Conservation (phyloP, 2,113 vertebrate species). For the Sakesphorus luctuosus region DNA sequence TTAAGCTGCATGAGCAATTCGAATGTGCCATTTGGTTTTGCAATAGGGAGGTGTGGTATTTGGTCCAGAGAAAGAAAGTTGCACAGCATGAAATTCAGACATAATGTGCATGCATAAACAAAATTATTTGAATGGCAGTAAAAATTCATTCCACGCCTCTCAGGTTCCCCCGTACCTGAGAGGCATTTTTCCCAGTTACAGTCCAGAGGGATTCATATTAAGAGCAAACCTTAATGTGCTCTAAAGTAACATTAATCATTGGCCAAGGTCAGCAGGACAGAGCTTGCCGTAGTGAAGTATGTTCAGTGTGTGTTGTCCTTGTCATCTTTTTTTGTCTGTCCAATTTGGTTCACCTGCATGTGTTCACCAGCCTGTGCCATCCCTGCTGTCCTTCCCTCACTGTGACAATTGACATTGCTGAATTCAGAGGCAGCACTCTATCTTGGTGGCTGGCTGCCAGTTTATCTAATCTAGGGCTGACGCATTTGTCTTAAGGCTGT, state of each 20-base stretch:
- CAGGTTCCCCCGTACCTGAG: not conserved
- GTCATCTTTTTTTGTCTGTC: not conserved
- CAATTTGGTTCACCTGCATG: not conserved
- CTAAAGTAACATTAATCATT: constrained; percentile 13
- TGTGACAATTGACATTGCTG: not conserved
- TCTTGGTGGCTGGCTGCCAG: not conserved
- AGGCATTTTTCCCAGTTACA: not conserved
- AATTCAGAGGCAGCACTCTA: not conserved
- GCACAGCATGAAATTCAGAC: not conserved
- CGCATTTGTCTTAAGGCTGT: not conserved
- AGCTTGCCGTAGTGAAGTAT: not conserved
- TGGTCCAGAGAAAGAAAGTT: not conserved
- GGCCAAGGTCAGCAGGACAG: constrained; percentile 50
- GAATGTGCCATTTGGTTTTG: not conserved
- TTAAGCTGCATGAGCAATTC: accelerated
- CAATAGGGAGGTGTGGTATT: not conserved
- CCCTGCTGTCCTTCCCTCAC: not conserved
- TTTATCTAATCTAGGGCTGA: constrained; percentile 11
- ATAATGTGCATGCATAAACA: not conserved
- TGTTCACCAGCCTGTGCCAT: not conserved
- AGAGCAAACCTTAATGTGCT: not conserved
- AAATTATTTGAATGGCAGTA: constrained; percentile 5
- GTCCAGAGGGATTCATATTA: not conserved
- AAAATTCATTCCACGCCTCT: not conserved
- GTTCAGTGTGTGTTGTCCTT: not conserved